Base-by-base conservation (phyloP, 2,113 vertebrate genomes). In the Microtus ochrogaster region DNA sequence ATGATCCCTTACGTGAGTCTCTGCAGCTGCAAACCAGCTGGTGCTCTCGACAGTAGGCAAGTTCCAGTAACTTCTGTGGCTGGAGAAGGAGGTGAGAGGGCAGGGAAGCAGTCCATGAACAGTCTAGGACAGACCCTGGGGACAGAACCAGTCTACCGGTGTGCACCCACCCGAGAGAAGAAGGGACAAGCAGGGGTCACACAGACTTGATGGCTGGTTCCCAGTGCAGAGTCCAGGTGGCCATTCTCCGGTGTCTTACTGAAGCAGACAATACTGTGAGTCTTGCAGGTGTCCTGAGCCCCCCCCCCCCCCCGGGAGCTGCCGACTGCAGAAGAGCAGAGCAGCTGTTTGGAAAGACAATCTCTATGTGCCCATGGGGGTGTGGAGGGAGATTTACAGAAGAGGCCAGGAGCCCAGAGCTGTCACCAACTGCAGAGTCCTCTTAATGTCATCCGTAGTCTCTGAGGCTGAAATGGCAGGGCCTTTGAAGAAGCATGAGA, bases 21-120 rank as follows among this genome's bases (percentile, higher is more conserved):
- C 92, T 36, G 95, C 39, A 83, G 82, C 61, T 82, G 58, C 39
- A 26, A 39, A 85, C 90, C 52, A n/a, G 49, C 88, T 68, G n/a
- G 36, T 30, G 49, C 33, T 74, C 79, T 89, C 79, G 65, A 19
- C 49, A 49, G 55, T 2, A 21, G 91, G 44, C 36, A 6, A 28
- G 61, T 26, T 16, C 63, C 14, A 0, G 28, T 22, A 5, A n/a
- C 10, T 24, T 30, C 41, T 30, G n/a, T 85, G 13, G 81, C 44
- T 1, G 4, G 74, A 44, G 84, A 33, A 21, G 61, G 82, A 24
- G 36, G 0, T 19, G 10, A 22, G 1, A 8, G 28, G 36, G 65
- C 7, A 68, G 33, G 58, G 17, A 74, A 58, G 22, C 58, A 58
- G 58, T 21, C 19, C 19, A 58, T 7, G 58, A 58, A 63, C 44